Evolutionary conservation across 2,888 invertebrate species (phyloP), one percentile per base, ranked within the genome.

Genomic region (Isotomurus palustris): DNA sequence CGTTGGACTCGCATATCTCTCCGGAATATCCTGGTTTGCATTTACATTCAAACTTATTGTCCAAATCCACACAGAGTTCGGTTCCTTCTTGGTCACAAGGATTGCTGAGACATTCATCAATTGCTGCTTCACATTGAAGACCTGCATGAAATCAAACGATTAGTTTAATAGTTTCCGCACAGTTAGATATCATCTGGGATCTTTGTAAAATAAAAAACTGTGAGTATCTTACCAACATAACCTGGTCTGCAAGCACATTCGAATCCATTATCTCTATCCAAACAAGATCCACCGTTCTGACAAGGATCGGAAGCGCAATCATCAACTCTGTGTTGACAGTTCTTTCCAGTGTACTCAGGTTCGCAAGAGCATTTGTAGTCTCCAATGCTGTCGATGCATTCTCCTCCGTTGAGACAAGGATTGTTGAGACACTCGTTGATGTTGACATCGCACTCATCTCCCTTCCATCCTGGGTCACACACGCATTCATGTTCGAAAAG

Each of bases 401-500:
- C 86, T 0, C 94, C 97, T 32, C 87, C 88, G 75, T 97, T 95
- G 71, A 86, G 83, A 73, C 99, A 99, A 0, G 96, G 95, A 63
- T 85, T 84, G 54, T 83, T 82, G 1, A 84, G 81, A 74, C 99
- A 99, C 73, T 94, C 92, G 73, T 97, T 91, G 44, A 64, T 86
- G 72, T 95, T 93, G 2, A 86, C 82, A 71, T 94, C 93, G 73
- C 96, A 96, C 38, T 84, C 82, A 4, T 83, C 78, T 65, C 84
- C 94, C 12, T 84, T 84, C 92, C 94, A 97, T 56, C 97, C 96
- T 0, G 88, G 87, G 72, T 91, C 83, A 73, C 97, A 97, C 49
- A 92, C 81, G 71, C 94, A 94, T 74, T 91, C 85, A 73, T 90
- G 86, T 45, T 83, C 82, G 75, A 89, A 92, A 0, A 93, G 80